A percentile compares a stretch with the other conserved stretches of the same genome.
phyloP scores from a whole-genome alignment of 2,113 vertebrate genomes.

The Aspiorhynchus laticeps region DNA sequence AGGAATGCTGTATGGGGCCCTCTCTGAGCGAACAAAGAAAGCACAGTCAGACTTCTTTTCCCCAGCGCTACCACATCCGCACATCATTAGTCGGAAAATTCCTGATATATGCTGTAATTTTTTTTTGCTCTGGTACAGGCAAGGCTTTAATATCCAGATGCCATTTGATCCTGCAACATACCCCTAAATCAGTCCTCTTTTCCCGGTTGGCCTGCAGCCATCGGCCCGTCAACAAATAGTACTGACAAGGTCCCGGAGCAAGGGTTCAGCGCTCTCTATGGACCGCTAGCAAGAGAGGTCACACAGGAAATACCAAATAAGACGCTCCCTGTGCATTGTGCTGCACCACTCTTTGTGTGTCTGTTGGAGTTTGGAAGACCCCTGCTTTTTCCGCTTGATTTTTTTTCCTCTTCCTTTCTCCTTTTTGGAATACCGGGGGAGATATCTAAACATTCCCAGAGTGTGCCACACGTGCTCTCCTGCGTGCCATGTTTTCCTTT shows the following conservation, averaged over 20 bases:
- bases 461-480: constrained; percentile 74
- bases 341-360: constrained; percentile 43
- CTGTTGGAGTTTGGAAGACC: constrained; percentile 41
- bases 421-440: constrained; percentile 71
- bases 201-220: constrained; percentile 80
- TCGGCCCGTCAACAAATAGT: constrained; percentile 83
- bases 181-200: constrained; percentile 73
- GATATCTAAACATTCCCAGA: constrained; percentile 81
- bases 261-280: constrained; percentile 79
- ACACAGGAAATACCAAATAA: constrained; percentile 88
- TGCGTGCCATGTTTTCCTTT: constrained; percentile 66
- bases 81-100: constrained; percentile 99
- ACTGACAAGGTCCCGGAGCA: constrained; percentile 70
- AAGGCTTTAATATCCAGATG: constrained; percentile 93
- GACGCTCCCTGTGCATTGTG: constrained; percentile 80
- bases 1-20: constrained; percentile 98
- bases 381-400: constrained; percentile 54
- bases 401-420: constrained; percentile 64
- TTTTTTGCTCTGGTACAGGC: constrained; percentile 81
- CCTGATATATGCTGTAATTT: constrained; percentile 99
- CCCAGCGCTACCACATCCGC: constrained; percentile 97
- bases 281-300: constrained; percentile 80
- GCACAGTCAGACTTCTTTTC: constrained; percentile 98
- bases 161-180: constrained; percentile 64
- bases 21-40: constrained; percentile 95